Evolutionary conservation across 2,888 invertebrate species (phyloP).

Genomic region (Eupithecia insigniata): DNA sequence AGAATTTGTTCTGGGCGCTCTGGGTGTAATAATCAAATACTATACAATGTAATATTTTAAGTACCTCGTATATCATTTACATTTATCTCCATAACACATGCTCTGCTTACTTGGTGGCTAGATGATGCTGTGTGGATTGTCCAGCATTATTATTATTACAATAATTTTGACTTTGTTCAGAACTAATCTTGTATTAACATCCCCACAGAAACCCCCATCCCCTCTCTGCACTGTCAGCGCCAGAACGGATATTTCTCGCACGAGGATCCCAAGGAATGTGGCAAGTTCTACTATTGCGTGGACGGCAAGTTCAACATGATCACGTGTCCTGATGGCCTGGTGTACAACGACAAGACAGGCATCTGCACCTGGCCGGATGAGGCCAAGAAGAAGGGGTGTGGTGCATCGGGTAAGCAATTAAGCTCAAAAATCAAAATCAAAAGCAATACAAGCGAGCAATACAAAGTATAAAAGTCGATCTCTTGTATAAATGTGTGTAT

Average conservation of each 20-base stretch:
- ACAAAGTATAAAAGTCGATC: not conserved
- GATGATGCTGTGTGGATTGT: too few relatives aligned
- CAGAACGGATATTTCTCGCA: conserved; percentile 95
- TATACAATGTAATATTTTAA: too few relatives aligned
- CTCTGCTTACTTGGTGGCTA: too few relatives aligned
- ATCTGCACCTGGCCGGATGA: conserved; percentile 97
- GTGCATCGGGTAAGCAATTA: conserved; percentile 86
- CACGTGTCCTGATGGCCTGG: conserved; percentile 93
- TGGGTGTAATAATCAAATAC: too few relatives aligned
- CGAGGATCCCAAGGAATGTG: conserved; percentile 90
- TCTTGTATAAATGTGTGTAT: not conserved
- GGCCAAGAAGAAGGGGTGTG: conserved; percentile 93
- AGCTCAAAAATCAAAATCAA: not conserved
- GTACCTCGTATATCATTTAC: too few relatives aligned
- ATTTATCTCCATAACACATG: too few relatives aligned
- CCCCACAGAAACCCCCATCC: conserved; percentile 88
- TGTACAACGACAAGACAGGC: conserved; percentile 94
- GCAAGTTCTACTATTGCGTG: conserved; percentile 94
- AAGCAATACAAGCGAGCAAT: not conserved
- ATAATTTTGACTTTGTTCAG: too few relatives aligned
- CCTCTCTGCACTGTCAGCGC: conserved; percentile 90
- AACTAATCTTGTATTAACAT: not conserved
- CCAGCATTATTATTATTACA: too few relatives aligned
- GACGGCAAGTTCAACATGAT: conserved; percentile 96
- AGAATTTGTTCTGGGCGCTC: too few relatives aligned